Base-by-base conservation (phyloP, 2,888 invertebrate genomes). In the Iphiclides podalirius region DNA sequence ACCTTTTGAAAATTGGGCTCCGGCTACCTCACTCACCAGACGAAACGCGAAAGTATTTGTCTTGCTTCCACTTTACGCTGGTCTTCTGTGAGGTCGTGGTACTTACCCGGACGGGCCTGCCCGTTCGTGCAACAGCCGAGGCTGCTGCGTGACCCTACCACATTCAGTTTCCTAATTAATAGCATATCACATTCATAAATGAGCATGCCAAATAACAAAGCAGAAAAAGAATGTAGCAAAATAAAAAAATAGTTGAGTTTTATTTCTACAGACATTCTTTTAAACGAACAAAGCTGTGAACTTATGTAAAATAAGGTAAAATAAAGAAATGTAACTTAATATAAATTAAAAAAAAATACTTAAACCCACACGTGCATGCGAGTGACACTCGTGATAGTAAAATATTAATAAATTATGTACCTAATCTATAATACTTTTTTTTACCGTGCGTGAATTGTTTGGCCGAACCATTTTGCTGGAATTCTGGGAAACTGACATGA, bases 391-490 rank as follows among this genome's bases (percentile, higher is more conserved):
- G 86, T 85, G 85, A 78, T 80, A 66, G 52, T 82, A 86, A 71
- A 79, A 76, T 83, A 81, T 75, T 79, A 70, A 74, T 77, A 79
- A 81, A 66, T 72, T 86, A 87, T 81, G 89, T 92, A 89, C 92
- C 91, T 90, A 91, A 91, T 91, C 90, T 91, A 90, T 87, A 91
- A 89, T 89, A 90, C 89, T 90, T 90, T 91, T 90, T 91, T 92
- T 91, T 92, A 95, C 96, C 96, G 91, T 95, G 94, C 79, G 95
- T 93, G 89, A 96, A 93, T 81, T 94, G 94, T 90, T 96, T 96
- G 53, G 94, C 94, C 70, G 94, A 93, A 76, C 95, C 96, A 71
- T 96, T 96, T 88, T 95, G 95, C 85, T 95, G 95, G 82, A 96
- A 95, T 89, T 95, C 95, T 40, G 95, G 95, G 89, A 96, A 96